Percentiles rank a stretch among this genome's conserved stretches.
phyloP scores from a whole-genome alignment of 2,113 vertebrate genomes.

The Apeltes quadracus region DNA sequence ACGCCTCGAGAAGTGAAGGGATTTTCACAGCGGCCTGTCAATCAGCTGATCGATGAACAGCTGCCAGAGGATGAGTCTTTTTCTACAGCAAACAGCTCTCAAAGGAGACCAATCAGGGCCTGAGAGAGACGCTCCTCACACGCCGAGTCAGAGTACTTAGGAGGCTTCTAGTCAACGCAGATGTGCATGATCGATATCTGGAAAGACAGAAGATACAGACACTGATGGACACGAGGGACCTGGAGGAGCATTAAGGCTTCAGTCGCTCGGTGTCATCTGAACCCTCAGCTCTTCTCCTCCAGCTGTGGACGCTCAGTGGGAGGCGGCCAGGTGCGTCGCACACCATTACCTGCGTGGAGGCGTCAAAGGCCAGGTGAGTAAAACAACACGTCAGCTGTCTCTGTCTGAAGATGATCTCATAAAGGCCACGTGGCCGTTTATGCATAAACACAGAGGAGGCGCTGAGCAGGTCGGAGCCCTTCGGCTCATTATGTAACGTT shows the following conservation, averaged over 20 bases:
- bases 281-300: background rate
- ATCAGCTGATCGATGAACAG: constrained; percentile 12
- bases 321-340: background rate
- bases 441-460: too few relatives aligned
- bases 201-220: constrained; percentile 16
- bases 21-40: background rate
- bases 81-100: background rate
- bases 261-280: background rate
- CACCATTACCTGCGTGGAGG: background rate
- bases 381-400: too few relatives aligned
- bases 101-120: background rate
- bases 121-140: background rate
- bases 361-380: too few relatives aligned
- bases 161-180: constrained; percentile 23
- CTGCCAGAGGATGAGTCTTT: background rate
- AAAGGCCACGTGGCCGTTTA: too few relatives aligned
- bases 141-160: constrained; percentile 26
- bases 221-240: background rate
- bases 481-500: too few relatives aligned
- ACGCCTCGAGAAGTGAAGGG: background rate
- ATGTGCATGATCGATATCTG: constrained; percentile 20
- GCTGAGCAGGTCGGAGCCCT: too few relatives aligned
- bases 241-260: background rate
- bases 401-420: too few relatives aligned
- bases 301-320: background rate